Base-by-base conservation (phyloP, 2,797 vertebrate genomes). In the Xenentodon cancila region DNA sequence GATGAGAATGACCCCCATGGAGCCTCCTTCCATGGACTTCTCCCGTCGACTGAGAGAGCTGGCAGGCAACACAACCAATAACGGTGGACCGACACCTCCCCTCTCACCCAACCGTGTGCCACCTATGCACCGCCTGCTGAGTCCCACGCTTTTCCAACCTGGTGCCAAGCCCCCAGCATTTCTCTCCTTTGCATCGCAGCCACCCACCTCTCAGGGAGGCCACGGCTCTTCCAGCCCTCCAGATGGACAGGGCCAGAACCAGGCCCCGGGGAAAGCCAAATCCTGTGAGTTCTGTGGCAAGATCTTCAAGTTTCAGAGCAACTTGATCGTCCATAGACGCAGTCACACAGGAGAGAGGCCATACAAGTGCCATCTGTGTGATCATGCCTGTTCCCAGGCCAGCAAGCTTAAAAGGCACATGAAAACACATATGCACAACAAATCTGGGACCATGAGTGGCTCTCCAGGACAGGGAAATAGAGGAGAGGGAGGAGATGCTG, bases 401-500 rank as follows among this genome's bases (percentile, higher is more conserved):
- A 98, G 97, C 95, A 99, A 99, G 91, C 94, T 99, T 54, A 99
- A 99, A 91, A 95, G 97, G 82, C 97, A 99, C 94, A 99, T 99
- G 97, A 99, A 99, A 93, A 99, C 97, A 22, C 85, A 97, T 93
- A 96, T 98, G 95, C 97, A 99, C 93, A 98, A 98, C 81, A 91
- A 91, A 93, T 92, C 96, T 17, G 96, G 95, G 78, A 96, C 96
- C 53, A 93, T 98, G 92, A 93, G 94, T 12, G 92, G 90, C 61
- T 94, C 92, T 37, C 92, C 92, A 1, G 93, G 93, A 46, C 91
- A 82, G 1, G 96, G 94, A 75, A 94, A 94, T 59, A 94, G 95
- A 20, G 96, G 95, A 11, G 91, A 90, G 0, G 86, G 73, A 18
- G 89, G 83, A 48, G 93, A 93, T 15, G 84, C 89, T 13, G 89